A percentile compares a stretch with the other conserved stretches of the same genome.
These are phyloP conservation scores for Lasius fuliginosus DNA, from an alignment of 2,888 invertebrate genomes.

Conservation along the genomic window DNA sequence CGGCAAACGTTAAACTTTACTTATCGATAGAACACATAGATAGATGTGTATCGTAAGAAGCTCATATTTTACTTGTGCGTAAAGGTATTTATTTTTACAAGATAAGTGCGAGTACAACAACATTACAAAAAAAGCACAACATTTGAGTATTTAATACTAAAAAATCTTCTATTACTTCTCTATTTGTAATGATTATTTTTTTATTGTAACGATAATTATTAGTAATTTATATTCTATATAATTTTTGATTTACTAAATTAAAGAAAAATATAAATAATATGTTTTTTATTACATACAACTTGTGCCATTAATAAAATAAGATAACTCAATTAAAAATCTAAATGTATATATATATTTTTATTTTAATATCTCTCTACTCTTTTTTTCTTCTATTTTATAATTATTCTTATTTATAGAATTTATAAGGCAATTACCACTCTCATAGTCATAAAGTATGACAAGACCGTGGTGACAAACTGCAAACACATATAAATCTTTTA, in stretches of 20 bases:
- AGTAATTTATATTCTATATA: too few species aligned
- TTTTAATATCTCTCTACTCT: neutral
- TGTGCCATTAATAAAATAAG: neutral
- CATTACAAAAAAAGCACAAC: neutral
- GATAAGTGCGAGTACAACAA: neutral
- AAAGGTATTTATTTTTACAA: neutral
- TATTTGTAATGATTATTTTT: too few species aligned
- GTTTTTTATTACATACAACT: neutral
- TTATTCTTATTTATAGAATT: neutral
- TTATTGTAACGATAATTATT: too few species aligned
- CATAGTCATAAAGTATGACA: conserved; percentile 42
- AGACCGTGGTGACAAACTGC: conserved; percentile 47
- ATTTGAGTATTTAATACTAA: too few species aligned
- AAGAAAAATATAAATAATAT: too few species aligned
- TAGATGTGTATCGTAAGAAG: neutral
- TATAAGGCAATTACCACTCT: conserved; percentile 8
- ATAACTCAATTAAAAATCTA: neutral
- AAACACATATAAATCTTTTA: neutral
- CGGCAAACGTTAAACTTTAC: neutral
- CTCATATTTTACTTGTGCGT: neutral
- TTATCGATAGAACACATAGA: neutral
- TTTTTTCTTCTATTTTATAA: neutral
- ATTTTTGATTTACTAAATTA: too few species aligned
- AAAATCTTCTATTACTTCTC: too few species aligned
- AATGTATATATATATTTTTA: neutral